Evolutionary conservation across 2,888 invertebrate genomes (phyloP).

Genomic region (Chrysolina americana): DNA sequence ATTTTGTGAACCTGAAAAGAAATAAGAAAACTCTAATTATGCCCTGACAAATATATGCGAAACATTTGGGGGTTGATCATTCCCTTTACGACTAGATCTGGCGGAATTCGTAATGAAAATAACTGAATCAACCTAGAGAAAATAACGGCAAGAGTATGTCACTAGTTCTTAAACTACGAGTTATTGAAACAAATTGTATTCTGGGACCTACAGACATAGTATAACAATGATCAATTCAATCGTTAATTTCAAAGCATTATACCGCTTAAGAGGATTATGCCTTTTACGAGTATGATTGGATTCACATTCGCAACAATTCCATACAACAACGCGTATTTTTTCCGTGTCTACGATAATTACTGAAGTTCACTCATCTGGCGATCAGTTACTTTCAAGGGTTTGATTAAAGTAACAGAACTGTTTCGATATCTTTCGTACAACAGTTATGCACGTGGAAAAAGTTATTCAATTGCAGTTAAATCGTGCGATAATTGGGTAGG

Average conservation of each 20-base stretch:
- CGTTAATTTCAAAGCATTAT: background rate
- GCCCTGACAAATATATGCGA: too few species aligned
- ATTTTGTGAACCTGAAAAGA: too few species aligned
- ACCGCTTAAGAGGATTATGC: background rate
- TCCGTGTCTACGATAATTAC: background rate
- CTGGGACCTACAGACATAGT: background rate
- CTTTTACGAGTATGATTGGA: background rate
- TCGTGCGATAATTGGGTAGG: constrained; percentile 12
- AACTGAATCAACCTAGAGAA: too few species aligned
- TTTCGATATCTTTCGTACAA: constrained; percentile 34
- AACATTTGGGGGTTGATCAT: too few species aligned
- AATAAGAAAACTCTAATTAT: too few species aligned
- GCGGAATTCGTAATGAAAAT: too few species aligned
- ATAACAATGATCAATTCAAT: background rate
- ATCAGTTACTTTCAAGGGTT: constrained; percentile 28
- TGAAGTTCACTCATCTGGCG: constrained; percentile 1
- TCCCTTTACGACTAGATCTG: too few species aligned
- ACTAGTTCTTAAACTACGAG: too few species aligned
- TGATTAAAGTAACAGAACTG: constrained; percentile 43
- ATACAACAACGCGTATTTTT: background rate
- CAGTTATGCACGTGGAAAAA: constrained; percentile 32
- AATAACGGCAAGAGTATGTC: too few species aligned
- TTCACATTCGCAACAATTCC: constrained; percentile 10
- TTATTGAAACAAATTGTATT: background rate
- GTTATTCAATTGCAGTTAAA: background rate